phyloP scores from a whole-genome alignment of 2,888 invertebrate genomes.

The Diaprepes abbreviatus region DNA sequence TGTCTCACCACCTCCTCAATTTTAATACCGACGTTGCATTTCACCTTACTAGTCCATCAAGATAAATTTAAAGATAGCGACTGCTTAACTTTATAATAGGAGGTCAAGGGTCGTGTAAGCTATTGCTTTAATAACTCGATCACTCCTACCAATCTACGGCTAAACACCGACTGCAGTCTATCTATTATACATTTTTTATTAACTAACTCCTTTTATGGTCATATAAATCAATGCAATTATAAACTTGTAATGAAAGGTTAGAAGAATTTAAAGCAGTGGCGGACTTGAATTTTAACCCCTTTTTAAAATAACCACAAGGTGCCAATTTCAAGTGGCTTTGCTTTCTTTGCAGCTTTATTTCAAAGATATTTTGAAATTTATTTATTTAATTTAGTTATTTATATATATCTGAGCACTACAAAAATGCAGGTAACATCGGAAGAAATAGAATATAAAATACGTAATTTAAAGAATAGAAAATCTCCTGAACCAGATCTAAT shows the following conservation, averaged over 20 bases:
- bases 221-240: constrained; percentile 3
- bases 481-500: too few species aligned
- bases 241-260: not conserved
- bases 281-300: too few species aligned
- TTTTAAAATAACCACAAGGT: not conserved
- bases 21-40: not conserved
- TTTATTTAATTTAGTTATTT: too few species aligned
- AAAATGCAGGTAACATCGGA: too few species aligned
- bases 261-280: not conserved
- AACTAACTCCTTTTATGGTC: constrained; percentile 5
- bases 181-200: not conserved
- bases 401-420: too few species aligned
- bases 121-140: not conserved
- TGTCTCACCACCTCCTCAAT: not conserved
- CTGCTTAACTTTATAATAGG: constrained; percentile 5
- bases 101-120: constrained; percentile 1
- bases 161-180: not conserved
- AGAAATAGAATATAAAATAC: too few species aligned
- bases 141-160: constrained; percentile 8
- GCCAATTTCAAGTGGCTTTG: not conserved
- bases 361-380: too few species aligned
- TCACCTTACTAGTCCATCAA: constrained; percentile 7
- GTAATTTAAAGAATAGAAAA: too few species aligned
- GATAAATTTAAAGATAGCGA: constrained; percentile 14
- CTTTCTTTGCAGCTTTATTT: too few species aligned